These are phyloP conservation scores for Diplogasteroides magnus DNA, from an alignment of 1,140 invertebrate species.

Conservation along the genomic window DNA sequence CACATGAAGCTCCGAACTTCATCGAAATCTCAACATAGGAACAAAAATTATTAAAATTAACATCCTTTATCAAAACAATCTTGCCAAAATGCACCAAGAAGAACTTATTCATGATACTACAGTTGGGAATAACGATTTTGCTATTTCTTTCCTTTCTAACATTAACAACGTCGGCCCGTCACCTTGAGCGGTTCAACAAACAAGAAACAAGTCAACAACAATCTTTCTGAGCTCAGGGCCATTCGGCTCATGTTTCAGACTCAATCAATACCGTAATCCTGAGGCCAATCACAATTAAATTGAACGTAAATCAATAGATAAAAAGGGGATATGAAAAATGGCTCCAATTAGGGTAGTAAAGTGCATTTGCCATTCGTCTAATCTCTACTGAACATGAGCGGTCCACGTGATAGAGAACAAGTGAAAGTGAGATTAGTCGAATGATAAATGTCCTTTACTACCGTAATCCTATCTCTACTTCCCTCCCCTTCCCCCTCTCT, in stretches of 20 bases:
- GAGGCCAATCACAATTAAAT: too few species aligned
- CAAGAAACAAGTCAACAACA: too few species aligned
- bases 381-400: too few species aligned
- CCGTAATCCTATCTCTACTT: conserved; percentile 11
- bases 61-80: background rate
- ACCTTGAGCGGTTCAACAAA: conserved; percentile 2
- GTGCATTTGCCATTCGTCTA: too few species aligned
- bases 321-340: too few species aligned
- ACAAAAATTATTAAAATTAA: conserved; percentile 1
- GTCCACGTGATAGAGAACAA: too few species aligned
- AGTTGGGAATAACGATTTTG: background rate
- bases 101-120: conserved; percentile 1
- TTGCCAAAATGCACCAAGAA: conserved; percentile 9
- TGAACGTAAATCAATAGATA: too few species aligned
- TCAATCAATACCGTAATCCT: too few species aligned
- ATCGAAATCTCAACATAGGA: background rate
- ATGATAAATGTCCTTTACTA: too few species aligned
- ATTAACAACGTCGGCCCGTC: background rate
- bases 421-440: too few species aligned
- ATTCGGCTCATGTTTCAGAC: conserved; percentile 9
- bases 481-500: conserved; percentile 9
- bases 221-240: conserved; percentile 3
- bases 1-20: background rate
- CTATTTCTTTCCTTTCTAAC: background rate
- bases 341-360: too few species aligned